Conservation (phyloP, 1,140 invertebrate species). For the Euura lappo region DNA sequence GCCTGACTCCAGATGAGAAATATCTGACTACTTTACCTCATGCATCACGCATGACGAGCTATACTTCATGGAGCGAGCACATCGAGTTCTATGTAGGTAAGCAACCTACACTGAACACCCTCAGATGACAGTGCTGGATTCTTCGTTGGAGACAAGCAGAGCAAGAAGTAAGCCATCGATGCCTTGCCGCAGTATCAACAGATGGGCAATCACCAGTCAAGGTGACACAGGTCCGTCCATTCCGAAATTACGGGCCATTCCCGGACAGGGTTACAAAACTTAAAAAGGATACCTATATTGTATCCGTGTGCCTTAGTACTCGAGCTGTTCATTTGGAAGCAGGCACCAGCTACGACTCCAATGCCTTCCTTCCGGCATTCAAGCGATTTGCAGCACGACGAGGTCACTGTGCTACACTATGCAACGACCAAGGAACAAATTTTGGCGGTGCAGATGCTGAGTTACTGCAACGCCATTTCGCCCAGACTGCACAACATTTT, state of each 20-base stretch:
- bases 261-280: constrained; percentile 23
- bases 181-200: constrained; percentile 25
- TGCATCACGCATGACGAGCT: constrained; percentile 18
- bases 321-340: constrained; percentile 33
- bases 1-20: constrained; percentile 16
- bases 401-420: constrained; percentile 15
- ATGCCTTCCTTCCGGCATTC: constrained; percentile 18
- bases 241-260: constrained; percentile 31
- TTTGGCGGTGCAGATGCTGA: constrained; percentile 22
- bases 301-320: constrained; percentile 31
- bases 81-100: constrained; percentile 40
- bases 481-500: background rate
- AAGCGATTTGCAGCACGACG: constrained; percentile 19
- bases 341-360: constrained; percentile 24
- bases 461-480: too few species aligned
- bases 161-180: constrained; percentile 26
- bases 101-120: constrained; percentile 28
- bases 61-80: constrained; percentile 39
- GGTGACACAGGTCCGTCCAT: constrained; percentile 36
- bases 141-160: constrained; percentile 19
- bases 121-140: constrained; percentile 36
- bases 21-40: constrained; percentile 27
- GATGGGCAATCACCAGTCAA: constrained; percentile 38
- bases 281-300: constrained; percentile 31
- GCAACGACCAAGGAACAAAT: constrained; percentile 23